phyloP scores from a whole-genome alignment of 2,888 invertebrate genomes.

The Koerneria pararmatus region DNA sequence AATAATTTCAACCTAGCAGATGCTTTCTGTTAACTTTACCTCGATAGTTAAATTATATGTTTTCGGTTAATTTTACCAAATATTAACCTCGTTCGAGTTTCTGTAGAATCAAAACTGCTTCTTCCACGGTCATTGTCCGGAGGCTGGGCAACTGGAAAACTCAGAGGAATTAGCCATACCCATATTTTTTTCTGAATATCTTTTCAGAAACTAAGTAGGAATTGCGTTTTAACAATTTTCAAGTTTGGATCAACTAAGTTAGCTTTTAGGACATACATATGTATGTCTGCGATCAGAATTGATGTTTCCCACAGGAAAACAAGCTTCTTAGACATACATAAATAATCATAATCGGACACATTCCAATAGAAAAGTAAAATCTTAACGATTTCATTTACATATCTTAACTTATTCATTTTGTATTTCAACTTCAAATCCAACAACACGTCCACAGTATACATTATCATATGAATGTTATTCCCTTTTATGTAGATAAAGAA shows the following conservation, averaged over 20 bases:
- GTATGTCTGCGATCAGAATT: too few species aligned
- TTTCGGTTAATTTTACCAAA: background rate
- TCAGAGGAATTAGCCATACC: background rate
- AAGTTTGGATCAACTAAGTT: too few species aligned
- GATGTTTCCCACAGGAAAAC: too few species aligned
- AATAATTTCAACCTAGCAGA: background rate
- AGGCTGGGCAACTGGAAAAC: background rate
- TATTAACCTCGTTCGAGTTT: conserved; percentile 11
- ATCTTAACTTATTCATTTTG: too few species aligned
- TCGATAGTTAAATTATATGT: background rate
- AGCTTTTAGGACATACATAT: too few species aligned
- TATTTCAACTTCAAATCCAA: too few species aligned
- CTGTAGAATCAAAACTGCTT: conserved; percentile 16
- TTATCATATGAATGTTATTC: too few species aligned
- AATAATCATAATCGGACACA: background rate
- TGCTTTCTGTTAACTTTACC: background rate
- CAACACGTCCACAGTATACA: too few species aligned
- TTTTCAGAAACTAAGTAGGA: too few species aligned
- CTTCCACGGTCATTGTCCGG: conserved; percentile 18
- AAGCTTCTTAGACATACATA: too few species aligned
- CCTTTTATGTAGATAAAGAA: too few species aligned
- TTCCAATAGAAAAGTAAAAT: background rate
- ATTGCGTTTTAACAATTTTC: too few species aligned
- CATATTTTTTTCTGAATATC: background rate
- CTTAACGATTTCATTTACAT: background rate